Evolutionary conservation across 2,888 invertebrate species (phyloP), one percentile per base, ranked within the genome.

Genomic region (Entomobrya proxima): DNA sequence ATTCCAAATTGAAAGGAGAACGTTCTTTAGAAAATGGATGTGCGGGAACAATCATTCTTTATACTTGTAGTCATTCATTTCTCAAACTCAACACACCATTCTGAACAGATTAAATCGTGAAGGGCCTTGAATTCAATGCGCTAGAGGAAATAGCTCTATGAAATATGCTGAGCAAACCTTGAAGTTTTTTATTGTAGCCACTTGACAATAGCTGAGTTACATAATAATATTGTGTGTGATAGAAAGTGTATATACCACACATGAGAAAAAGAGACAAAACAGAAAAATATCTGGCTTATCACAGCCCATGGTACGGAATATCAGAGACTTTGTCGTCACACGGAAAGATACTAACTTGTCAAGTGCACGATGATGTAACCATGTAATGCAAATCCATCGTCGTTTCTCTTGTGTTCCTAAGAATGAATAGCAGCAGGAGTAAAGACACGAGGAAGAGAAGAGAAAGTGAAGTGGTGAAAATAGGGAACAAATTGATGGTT

Each of bases 401-500:
- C 37, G 40, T 44, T 11, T 24, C 47, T 47, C 50, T 37, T 67
- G 40, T 67, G 24, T 24, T 67, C 40, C 15, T 37, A 13, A 40
- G 61, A 61, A n/a, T n/a, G 61, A 61, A 32, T n/a, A 61, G 2
- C 61, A 58, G 9, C 30, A 61, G 27, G 27, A 55, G 11, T 27
- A 55, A 27, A 52, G 32, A 61, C 15, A 32, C 30, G n/a, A 32
- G 32, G 61, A 61, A 61, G 32, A 30, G 15, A 47, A 27, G 37
- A 64, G 61, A 50, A 64, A 44, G 44, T 21, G 11, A 27, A 50
- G 40, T 78, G 58, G 64, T 78, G 78, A 78, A 78, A 78, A 78
- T 78, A 64, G 78, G 27, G 78, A 64, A 78, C 78, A 78, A 78
- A 78, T 78, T 78, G 78, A 64, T 78, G 64, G 78, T 47, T 64